Conservation (phyloP, 2,113 vertebrate species). For the Cettia cetti region DNA sequence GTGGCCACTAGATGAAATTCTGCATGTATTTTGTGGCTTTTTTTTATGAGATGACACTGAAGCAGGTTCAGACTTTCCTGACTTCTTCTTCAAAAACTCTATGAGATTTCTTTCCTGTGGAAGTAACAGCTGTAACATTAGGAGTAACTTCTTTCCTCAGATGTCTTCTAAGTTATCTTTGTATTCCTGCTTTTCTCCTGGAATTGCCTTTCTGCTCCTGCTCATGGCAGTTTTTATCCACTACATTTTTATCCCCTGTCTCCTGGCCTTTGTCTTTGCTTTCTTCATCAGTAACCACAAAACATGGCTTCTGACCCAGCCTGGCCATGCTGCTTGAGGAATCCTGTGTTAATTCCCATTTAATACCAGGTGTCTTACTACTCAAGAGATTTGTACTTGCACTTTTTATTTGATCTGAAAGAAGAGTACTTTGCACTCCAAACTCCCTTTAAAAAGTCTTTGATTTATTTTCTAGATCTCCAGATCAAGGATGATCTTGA, state of each 20-base stretch:
- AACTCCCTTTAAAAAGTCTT: not conserved
- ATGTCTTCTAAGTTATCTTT: not conserved
- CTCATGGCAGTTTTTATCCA: not conserved
- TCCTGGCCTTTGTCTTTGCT: not conserved
- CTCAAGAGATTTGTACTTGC: not conserved
- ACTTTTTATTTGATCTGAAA: not conserved
- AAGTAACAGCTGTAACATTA: not conserved
- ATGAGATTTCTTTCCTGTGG: not conserved
- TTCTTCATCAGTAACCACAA: not conserved
- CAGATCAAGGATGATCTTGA: not conserved
- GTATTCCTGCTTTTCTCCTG: not conserved
- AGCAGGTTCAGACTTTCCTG: not conserved
- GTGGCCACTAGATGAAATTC: not conserved
- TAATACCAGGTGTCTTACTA: not conserved
- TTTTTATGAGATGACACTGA: not conserved
- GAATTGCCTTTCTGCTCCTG: not conserved
- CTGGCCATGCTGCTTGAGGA: not conserved
- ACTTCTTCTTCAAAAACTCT: not conserved
- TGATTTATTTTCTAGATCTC: not conserved
- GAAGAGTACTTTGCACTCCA: not conserved
- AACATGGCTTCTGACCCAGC: not conserved
- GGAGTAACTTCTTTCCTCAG: not conserved
- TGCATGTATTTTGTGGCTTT: not conserved
- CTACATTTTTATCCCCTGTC: not conserved
- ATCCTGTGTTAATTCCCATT: not conserved